phyloP scores from a whole-genome alignment of 2,888 invertebrate genomes.

The Plagodis dolabraria region DNA sequence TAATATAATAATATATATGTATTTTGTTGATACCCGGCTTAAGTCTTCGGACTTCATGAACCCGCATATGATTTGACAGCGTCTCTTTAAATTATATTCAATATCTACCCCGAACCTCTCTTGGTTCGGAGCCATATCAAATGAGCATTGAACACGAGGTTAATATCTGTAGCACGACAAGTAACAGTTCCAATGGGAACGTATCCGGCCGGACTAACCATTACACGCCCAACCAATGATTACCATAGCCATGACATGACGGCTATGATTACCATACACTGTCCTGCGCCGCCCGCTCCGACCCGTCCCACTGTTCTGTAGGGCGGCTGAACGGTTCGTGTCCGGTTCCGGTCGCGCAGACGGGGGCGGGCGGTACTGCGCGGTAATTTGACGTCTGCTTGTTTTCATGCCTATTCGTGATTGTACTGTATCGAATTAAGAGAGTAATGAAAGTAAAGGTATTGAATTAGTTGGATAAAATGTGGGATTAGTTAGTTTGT shows the following conservation, averaged over 20 bases:
- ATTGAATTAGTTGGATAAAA: too few species aligned
- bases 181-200: not conserved
- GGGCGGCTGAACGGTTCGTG: conserved; percentile 3
- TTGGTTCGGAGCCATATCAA: conserved; percentile 14
- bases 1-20: too few species aligned
- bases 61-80: too few species aligned
- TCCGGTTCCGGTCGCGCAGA: conserved; percentile 20
- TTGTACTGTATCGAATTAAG: not conserved
- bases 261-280: not conserved
- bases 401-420: conserved; percentile 9
- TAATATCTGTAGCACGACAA: conserved; percentile 8
- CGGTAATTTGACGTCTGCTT: conserved; percentile 14
- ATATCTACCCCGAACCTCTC: too few species aligned
- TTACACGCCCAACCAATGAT: not conserved
- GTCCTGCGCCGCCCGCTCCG: conserved; percentile 1
- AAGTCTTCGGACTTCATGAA: too few species aligned
- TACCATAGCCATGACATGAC: not conserved
- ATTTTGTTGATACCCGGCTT: too few species aligned
- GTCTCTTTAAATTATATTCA: too few species aligned
- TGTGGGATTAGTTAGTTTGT: too few species aligned
- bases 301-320: not conserved
- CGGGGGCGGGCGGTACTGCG: conserved; percentile 6
- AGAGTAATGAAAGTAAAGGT: too few species aligned
- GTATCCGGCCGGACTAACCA: not conserved
- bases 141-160: conserved; percentile 9